Evolutionary conservation across 2,888 invertebrate species (phyloP), one percentile per base, ranked within the genome.

Genomic region (Sesamia inferens): DNA sequence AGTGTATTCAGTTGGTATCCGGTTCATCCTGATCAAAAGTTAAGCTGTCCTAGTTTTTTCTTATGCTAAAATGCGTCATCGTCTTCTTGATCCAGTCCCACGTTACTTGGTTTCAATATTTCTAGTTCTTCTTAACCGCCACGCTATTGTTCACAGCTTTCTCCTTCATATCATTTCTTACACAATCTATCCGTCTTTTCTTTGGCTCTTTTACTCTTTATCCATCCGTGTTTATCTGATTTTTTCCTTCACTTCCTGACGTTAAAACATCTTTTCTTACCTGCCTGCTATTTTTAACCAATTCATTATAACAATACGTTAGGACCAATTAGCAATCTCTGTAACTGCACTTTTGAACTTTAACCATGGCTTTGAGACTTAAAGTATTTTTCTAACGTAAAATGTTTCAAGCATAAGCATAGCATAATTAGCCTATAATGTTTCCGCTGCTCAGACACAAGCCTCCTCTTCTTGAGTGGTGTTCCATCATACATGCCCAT

Each of bases 341-440:
- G 47, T 42, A 1, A 57, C 8, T 75, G 55, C 68, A 55, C 68
- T 68, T 68, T 75, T 42, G 62, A 75, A 57, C 75, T 62, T 22
- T 31, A n/a, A 0, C 68, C 47, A 13, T 74, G 42, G 3, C 55
- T 42, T 55, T 68, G 47, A n/a, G 59, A 51, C 54, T 74, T 54
- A 68, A 31, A 31, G 31, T 31, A 75, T 48, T 42, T 55, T 19
- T 10, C 13, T 14, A 39, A 16, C 44, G n/a, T n/a, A 61, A 14
- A 19, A 44, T 22, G 47, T 54, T 63, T 39, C 4, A 2, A 55
- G 47, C 19, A 0, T 44, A 44, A 44, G 42, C 42, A 44, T 44
- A 44, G 51, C 4, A n/a, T 19, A 51, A n/a, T 10, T 19, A 51
- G 51, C 5, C 19, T 10, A 51, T 51, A 51, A 51, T 51, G 19